Conservation (phyloP, 2,888 invertebrate species). For the Tetragonula carbonaria region DNA sequence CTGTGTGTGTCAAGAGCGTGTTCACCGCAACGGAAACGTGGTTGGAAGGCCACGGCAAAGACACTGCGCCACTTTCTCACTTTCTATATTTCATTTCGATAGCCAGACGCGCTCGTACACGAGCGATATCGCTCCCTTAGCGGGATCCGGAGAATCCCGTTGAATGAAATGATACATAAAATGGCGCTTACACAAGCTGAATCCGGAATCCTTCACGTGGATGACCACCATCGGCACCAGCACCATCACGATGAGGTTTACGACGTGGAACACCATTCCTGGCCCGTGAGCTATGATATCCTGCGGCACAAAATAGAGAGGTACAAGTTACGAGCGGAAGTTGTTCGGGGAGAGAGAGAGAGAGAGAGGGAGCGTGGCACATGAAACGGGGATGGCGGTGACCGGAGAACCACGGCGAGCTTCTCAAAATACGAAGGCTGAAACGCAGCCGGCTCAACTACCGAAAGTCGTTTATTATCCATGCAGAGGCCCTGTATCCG, state of each 20-base stretch:
- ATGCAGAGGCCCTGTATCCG: constrained; percentile 41
- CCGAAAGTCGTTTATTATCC: constrained; percentile 61
- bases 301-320: constrained; percentile 84
- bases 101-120: constrained; percentile 12
- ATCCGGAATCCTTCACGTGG: constrained; percentile 90
- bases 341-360: constrained; percentile 33
- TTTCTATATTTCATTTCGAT: constrained; percentile 37
- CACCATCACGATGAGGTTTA: constrained; percentile 91
- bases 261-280: constrained; percentile 90
- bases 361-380: constrained; percentile 27
- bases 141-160: constrained; percentile 31
- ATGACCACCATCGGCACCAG: constrained; percentile 92
- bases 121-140: constrained; percentile 20
- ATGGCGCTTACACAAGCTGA: constrained; percentile 90
- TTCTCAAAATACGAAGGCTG: constrained; percentile 60
- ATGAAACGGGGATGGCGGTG: constrained; percentile 4
- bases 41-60: constrained; percentile 1
- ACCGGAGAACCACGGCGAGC: constrained; percentile 24
- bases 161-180: constrained; percentile 70
- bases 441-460: constrained; percentile 54
- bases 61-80: not conserved
- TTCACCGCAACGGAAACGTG: not conserved
- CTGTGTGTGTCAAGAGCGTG: not conserved
- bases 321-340: constrained; percentile 71
- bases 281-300: constrained; percentile 89